Evolutionary conservation across 2,797 vertebrate species (phyloP).

Genomic region (Platyrinchus mystaceus): DNA sequence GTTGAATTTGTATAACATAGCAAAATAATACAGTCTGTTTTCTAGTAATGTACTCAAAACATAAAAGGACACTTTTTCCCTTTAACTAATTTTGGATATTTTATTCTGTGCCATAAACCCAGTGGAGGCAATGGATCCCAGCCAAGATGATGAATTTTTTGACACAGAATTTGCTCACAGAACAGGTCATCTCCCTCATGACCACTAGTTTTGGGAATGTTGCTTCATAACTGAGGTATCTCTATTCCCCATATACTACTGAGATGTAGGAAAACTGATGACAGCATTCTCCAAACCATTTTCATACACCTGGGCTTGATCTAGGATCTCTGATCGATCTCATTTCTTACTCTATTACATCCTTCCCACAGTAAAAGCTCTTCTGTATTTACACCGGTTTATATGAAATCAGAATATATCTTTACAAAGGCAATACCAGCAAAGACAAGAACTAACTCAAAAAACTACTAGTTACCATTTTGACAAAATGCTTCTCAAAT

Average conservation of each 20-base stretch:
- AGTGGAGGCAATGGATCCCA: not conserved
- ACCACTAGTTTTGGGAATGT: not conserved
- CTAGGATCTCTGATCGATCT: not conserved
- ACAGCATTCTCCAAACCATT: not conserved
- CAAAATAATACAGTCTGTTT: not conserved
- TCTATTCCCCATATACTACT: not conserved
- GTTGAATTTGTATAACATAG: not conserved
- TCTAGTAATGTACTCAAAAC: not conserved
- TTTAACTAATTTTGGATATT: not conserved
- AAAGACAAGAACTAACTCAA: not conserved
- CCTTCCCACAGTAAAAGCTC: not conserved
- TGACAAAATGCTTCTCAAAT: not conserved
- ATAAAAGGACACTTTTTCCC: not conserved
- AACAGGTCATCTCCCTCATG: not conserved
- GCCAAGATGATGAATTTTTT: not conserved
- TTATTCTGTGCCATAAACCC: not conserved
- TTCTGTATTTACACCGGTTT: not conserved
- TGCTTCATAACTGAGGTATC: not conserved
- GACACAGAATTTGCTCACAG: not conserved
- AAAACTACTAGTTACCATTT: not conserved
- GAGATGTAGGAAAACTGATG: not conserved
- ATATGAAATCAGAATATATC: not conserved
- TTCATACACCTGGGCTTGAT: not conserved
- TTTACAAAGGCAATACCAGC: not conserved
- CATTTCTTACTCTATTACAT: not conserved